phyloP scores from a whole-genome alignment of 1,140 invertebrate species.

The Mizuhopecten yessoensis region DNA sequence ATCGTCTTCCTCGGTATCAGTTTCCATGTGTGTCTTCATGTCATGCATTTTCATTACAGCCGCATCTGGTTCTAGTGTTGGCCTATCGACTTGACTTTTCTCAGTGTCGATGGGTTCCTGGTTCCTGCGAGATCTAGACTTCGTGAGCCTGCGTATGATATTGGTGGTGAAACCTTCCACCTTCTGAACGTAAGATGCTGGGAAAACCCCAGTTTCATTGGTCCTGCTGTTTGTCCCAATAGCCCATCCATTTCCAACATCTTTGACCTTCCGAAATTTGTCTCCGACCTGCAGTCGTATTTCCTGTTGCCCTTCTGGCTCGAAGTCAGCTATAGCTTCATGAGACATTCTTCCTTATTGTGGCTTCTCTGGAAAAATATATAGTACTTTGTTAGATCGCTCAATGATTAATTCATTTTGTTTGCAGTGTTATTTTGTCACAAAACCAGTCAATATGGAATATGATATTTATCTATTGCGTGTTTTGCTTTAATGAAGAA shows the following conservation, averaged over 20 bases:
- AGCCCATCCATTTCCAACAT: slow-evolving; percentile 2
- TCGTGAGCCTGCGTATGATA: neutral
- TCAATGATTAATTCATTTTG: too few relatives aligned
- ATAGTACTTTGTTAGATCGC: too few relatives aligned
- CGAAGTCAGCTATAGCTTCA: slow-evolving; percentile 27
- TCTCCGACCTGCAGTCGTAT: neutral
- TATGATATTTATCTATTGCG: too few relatives aligned
- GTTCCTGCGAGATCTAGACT: neutral
- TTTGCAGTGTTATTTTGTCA: too few relatives aligned
- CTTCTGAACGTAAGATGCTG: neutral
- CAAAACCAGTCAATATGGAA: too few relatives aligned
- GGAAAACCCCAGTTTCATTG: neutral
- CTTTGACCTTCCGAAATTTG: neutral
- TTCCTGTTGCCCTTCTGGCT: neutral
- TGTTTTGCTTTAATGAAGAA: too few relatives aligned
- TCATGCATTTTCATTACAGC: neutral
- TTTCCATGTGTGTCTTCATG: neutral
- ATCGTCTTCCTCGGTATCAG: neutral
- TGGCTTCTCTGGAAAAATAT: neutral
- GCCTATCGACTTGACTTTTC: neutral
- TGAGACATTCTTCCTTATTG: neutral
- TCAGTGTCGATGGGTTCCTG: neutral
- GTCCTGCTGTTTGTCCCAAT: neutral
- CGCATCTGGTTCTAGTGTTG: neutral
- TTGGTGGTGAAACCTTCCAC: neutral